Evolutionary conservation across 1,140 invertebrate genomes (phyloP).

Genomic region (Bombus impatiens): DNA sequence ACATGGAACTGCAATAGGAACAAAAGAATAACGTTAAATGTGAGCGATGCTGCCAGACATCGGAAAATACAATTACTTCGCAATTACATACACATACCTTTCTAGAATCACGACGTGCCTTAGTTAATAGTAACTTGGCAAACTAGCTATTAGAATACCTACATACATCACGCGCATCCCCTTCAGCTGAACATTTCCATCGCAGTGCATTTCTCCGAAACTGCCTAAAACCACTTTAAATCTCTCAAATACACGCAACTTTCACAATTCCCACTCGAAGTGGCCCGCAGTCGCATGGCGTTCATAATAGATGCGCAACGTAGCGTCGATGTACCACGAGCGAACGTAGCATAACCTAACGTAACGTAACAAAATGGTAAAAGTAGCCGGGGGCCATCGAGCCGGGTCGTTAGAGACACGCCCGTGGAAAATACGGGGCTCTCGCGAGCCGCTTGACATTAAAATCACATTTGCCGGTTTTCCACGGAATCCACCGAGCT

Average conservation of each 20-base stretch:
- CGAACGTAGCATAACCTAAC: constrained; percentile 27
- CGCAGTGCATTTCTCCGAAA: not conserved
- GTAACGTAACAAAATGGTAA: constrained; percentile 60
- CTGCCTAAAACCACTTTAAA: not conserved
- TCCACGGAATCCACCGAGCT: constrained; percentile 39
- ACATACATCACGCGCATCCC: not conserved
- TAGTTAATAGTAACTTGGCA: not conserved
- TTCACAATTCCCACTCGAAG: not conserved
- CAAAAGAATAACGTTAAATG: not conserved
- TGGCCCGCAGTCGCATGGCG: not conserved
- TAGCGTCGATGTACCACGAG: not conserved
- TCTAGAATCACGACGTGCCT: not conserved
- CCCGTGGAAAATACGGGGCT: constrained; percentile 55
- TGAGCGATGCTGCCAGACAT: not conserved
- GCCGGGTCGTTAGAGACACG: constrained; percentile 62
- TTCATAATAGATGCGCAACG: constrained; percentile 37
- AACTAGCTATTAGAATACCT: not conserved
- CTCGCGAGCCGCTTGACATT: constrained; percentile 58
- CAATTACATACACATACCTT: not conserved
- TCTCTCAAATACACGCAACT: not conserved
- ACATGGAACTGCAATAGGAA: not conserved
- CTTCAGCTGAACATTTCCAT: not conserved
- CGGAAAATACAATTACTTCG: not conserved
- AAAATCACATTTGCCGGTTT: constrained; percentile 72
- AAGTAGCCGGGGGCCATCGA: constrained; percentile 46